These are phyloP conservation scores for Drosophila mayri DNA, from an alignment of 1,140 invertebrate species.

Conservation along the genomic window DNA sequence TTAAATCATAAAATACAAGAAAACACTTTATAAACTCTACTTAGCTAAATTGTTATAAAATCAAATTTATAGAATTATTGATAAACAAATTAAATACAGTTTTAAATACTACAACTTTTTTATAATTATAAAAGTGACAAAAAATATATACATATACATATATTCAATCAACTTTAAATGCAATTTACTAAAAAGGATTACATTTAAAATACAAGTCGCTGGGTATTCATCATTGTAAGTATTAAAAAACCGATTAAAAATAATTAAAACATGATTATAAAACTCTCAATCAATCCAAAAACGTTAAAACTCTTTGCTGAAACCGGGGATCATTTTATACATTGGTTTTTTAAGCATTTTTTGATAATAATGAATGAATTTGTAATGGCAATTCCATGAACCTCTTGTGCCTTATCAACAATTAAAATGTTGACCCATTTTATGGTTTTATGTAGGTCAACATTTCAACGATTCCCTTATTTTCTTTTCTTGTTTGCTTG, in stretches of 20 bases:
- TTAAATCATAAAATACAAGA: slow-evolving; percentile 20
- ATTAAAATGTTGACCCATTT: slow-evolving; percentile 19
- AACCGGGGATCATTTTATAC: no score
- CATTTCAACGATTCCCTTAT: background rate
- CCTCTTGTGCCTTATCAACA: background rate
- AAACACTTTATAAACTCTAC: slow-evolving; percentile 29
- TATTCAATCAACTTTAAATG: slow-evolving; percentile 35
- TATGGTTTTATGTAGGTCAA: slow-evolving; percentile 21
- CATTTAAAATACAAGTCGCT: slow-evolving; percentile 10
- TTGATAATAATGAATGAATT: background rate
- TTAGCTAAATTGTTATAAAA: slow-evolving; percentile 49
- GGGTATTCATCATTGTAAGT: slow-evolving; percentile 29
- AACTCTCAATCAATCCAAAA: slow-evolving; percentile 27
- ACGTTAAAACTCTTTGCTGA: slow-evolving; percentile 29
- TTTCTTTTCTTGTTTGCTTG: background rate
- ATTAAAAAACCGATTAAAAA: background rate
- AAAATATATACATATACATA: background rate
- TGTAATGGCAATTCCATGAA: background rate
- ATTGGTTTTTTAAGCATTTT: background rate
- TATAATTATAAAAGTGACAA: slow-evolving; percentile 17
- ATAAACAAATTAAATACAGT: slow-evolving; percentile 21
- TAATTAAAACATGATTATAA: no score
- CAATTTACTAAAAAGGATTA: slow-evolving; percentile 35
- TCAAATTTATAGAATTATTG: slow-evolving; percentile 33
- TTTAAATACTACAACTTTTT: slow-evolving; percentile 24